Conservation (phyloP, 2,888 invertebrate species). For the Aleiodes alternator region DNA sequence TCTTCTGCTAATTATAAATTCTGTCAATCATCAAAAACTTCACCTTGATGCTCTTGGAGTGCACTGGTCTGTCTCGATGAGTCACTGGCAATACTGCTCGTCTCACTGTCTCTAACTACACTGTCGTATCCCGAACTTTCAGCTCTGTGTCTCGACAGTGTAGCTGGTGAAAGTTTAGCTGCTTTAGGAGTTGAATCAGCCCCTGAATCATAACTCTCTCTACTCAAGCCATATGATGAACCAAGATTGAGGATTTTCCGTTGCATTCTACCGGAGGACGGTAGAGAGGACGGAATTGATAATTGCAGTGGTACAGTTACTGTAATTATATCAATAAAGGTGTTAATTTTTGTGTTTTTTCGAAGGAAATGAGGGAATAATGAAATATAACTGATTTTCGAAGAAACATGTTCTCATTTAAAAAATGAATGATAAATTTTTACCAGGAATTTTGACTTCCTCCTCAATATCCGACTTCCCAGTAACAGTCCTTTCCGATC, state of each 20-base stretch:
- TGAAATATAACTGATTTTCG: too few relatives aligned
- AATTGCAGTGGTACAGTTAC: conserved; percentile 66
- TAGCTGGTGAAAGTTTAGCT: conserved; percentile 87
- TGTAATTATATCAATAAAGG: conserved; percentile 51
- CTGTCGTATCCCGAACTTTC: conserved; percentile 94
- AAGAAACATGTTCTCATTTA: not conserved
- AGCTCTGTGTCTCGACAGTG: conserved; percentile 84
- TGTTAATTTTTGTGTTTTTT: not conserved
- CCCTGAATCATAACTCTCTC: conserved; percentile 89
- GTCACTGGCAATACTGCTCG: conserved; percentile 89
- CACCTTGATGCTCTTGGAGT: conserved; percentile 73
- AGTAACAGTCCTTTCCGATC: conserved; percentile 71
- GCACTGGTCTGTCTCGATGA: conserved; percentile 77
- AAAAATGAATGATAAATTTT: not conserved
- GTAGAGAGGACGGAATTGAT: conserved; percentile 78
- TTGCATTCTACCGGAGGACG: conserved; percentile 81
- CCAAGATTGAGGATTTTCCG: conserved; percentile 80
- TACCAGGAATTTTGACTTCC: conserved; percentile 68
- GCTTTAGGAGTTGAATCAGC: conserved; percentile 90
- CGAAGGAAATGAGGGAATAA: not conserved
- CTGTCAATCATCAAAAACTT: conserved; percentile 16
- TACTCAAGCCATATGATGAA: conserved; percentile 81
- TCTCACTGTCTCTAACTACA: conserved; percentile 91
- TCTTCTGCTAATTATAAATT: not conserved
- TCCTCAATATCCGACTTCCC: conserved; percentile 75